A percentile compares a stretch with the other conserved stretches of the same genome.
Evolutionary conservation across 2,113 vertebrate genomes (phyloP).

Genomic region (Meles meles): DNA sequence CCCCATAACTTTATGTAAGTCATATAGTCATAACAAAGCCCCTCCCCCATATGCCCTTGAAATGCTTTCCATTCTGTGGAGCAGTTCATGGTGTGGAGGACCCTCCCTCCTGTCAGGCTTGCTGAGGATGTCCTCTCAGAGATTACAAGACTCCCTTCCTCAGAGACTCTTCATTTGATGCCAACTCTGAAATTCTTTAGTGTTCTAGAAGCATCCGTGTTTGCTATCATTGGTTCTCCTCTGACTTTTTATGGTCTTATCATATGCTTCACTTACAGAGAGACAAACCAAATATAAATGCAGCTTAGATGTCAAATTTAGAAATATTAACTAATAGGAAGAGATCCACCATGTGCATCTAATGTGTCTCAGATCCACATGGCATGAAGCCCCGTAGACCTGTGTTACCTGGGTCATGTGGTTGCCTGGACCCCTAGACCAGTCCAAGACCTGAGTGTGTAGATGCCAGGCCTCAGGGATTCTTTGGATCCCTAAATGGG

Average conservation of each 20-base stretch:
- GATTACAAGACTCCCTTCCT: background rate
- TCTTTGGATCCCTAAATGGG: background rate
- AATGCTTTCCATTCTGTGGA: accelerated
- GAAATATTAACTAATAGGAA: background rate
- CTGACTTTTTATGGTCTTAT: accelerated
- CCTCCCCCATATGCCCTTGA: accelerated
- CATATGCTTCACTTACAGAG: background rate
- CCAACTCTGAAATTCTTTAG: background rate
- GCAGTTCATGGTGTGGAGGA: too few relatives aligned
- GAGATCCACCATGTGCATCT: background rate
- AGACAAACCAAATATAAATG: background rate
- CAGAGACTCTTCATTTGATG: background rate
- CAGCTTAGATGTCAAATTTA: background rate
- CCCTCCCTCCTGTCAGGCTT: background rate
- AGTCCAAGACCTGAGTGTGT: background rate
- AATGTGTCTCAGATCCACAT: background rate
- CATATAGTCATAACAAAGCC: accelerated
- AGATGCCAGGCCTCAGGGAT: accelerated
- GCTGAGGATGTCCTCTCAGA: accelerated
- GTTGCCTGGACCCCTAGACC: accelerated
- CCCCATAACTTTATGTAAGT: background rate
- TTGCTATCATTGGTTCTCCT: background rate
- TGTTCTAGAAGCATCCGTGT: background rate
- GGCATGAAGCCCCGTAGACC: accelerated
- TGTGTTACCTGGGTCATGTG: background rate